phyloP scores from a whole-genome alignment of 64 coral and sea anemone species.

The Stichodactyla helianthus region DNA sequence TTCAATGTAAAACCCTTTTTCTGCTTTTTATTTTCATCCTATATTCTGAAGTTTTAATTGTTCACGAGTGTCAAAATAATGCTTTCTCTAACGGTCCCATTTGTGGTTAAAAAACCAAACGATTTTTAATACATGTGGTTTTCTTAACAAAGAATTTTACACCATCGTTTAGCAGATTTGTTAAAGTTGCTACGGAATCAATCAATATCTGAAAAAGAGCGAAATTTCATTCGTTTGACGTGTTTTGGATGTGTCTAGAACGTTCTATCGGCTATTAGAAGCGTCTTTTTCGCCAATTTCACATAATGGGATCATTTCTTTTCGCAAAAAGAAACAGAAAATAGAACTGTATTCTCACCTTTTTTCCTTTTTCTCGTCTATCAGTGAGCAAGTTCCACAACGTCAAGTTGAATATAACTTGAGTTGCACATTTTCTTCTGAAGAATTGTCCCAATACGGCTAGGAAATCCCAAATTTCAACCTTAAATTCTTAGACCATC shows the following conservation, averaged over 20 bases:
- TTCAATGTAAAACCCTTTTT: neutral
- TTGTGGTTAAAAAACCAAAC: neutral
- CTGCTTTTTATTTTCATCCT: neutral
- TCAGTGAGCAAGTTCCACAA: no score
- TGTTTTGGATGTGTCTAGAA: no score
- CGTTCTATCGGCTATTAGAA: neutral
- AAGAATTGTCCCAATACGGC: no score
- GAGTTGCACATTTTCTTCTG: no score
- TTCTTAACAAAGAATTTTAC: neutral
- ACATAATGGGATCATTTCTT: neutral
- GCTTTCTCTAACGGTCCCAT: neutral
- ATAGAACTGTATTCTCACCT: neutral
- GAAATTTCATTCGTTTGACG: no score
- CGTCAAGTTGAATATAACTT: no score
- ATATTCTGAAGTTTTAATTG: no score
- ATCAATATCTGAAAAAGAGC: no score
- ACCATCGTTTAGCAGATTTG: no score
- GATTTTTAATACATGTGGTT: neutral
- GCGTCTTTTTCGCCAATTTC: neutral
- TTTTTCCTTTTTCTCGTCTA: neutral
- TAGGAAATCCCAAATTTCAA: no score
- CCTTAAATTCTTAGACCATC: neutral
- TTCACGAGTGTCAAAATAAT: neutral
- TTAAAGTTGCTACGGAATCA: no score
- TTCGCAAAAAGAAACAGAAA: neutral